A percentile compares a stretch with the other conserved stretches of the same genome.
phyloP scores from a whole-genome alignment of 1,140 invertebrate genomes.

The Apis florea region DNA sequence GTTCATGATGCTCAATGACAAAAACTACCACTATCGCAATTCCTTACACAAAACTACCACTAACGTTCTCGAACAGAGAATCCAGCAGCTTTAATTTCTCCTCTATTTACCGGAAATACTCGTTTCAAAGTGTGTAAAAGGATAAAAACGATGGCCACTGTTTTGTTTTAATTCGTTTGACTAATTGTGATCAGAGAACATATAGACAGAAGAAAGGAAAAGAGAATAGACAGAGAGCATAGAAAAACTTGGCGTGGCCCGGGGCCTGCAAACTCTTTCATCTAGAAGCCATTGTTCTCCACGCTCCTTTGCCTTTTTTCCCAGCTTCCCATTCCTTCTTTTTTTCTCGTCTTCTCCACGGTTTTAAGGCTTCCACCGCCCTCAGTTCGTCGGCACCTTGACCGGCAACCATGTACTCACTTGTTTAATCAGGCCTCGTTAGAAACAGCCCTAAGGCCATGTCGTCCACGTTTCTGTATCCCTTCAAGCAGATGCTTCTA shows the following conservation, averaged over 20 bases:
- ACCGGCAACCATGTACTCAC: slow-evolving; percentile 40
- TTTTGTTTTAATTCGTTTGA: slow-evolving; percentile 57
- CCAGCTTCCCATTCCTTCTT: not conserved
- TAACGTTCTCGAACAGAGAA: too few species aligned
- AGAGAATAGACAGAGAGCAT: slow-evolving; percentile 32
- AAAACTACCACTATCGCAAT: not conserved
- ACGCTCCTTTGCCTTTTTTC: slow-evolving; percentile 27
- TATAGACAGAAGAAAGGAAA: not conserved
- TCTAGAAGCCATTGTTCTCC: slow-evolving; percentile 50
- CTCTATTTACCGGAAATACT: slow-evolving; percentile 4
- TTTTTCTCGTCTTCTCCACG: not conserved
- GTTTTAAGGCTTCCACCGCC: slow-evolving; percentile 25
- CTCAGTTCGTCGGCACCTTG: slow-evolving; percentile 43
- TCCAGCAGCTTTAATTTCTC: not conserved
- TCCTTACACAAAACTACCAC: not conserved
- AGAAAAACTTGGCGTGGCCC: slow-evolving; percentile 38
- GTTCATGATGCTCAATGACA: not conserved
- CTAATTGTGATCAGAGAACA: slow-evolving; percentile 41
- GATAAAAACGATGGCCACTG: slow-evolving; percentile 48
- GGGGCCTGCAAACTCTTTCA: slow-evolving; percentile 59
- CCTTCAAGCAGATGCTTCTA: slow-evolving; percentile 37
- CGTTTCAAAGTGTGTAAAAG: slow-evolving; percentile 3
- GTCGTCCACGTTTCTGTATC: not conserved
- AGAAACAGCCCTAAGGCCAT: slow-evolving; percentile 37
- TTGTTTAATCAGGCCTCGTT: slow-evolving; percentile 65